Percentiles rank a stretch among this genome's conserved stretches.
These are phyloP conservation scores for Troglohyphantes excavatus DNA, from an alignment of 2,888 invertebrate genomes.

Conservation along the genomic window DNA sequence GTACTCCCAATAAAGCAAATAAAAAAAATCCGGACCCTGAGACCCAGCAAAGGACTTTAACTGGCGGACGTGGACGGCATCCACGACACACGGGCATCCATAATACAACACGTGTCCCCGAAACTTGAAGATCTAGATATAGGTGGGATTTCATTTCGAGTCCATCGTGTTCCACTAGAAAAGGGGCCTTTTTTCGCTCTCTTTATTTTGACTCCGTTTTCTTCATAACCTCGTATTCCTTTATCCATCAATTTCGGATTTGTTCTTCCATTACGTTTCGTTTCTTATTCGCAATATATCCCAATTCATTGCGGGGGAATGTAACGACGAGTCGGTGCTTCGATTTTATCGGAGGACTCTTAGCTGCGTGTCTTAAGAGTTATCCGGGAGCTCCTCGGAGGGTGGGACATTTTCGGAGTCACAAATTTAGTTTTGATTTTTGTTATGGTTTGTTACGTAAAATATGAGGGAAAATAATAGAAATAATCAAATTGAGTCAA, in stretches of 20 bases:
- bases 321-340: slow-evolving; percentile 42
- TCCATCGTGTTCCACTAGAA: slow-evolving; percentile 53
- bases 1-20: slow-evolving; percentile 52
- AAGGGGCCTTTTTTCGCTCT: slow-evolving; percentile 38
- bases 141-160: slow-evolving; percentile 74
- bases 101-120: slow-evolving; percentile 76
- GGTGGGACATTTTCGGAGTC: slow-evolving; percentile 18
- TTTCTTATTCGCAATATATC: slow-evolving; percentile 75
- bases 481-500: too few relatives aligned
- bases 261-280: slow-evolving; percentile 66
- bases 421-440: background rate
- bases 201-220: slow-evolving; percentile 54
- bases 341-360: slow-evolving; percentile 48
- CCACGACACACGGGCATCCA: slow-evolving; percentile 59
- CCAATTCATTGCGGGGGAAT: slow-evolving; percentile 71
- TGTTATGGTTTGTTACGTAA: too few relatives aligned
- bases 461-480: too few relatives aligned
- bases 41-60: slow-evolving; percentile 70
- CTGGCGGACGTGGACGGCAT: slow-evolving; percentile 65
- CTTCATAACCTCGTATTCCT: slow-evolving; percentile 72
- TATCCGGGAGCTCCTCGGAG: slow-evolving; percentile 58
- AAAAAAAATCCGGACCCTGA: slow-evolving; percentile 56
- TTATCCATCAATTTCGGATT: slow-evolving; percentile 77
- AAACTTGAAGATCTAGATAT: slow-evolving; percentile 74
- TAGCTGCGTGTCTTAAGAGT: slow-evolving; percentile 47